phyloP scores from a whole-genome alignment of 2,888 invertebrate species.

The Watsonalla binaria region DNA sequence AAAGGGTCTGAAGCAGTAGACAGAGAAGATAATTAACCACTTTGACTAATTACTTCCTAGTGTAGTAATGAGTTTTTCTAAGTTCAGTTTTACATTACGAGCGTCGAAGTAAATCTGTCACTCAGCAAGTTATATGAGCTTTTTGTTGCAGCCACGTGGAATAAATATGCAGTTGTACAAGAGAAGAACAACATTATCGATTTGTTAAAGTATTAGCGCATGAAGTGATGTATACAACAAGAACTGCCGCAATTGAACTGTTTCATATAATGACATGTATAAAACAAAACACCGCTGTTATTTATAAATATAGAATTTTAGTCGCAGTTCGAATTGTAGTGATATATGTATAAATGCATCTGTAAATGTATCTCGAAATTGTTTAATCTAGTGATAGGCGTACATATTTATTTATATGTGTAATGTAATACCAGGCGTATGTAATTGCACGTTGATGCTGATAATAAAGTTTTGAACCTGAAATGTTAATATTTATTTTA shows the following conservation, averaged over 20 bases:
- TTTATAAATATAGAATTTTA: constrained; percentile 7
- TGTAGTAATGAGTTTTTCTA: too few relatives aligned
- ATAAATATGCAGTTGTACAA: constrained; percentile 26
- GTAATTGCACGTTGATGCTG: constrained; percentile 43
- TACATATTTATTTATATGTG: constrained; percentile 63
- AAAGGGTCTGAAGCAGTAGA: too few relatives aligned
- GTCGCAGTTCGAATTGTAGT: constrained; percentile 23
- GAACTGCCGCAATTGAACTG: constrained; percentile 6
- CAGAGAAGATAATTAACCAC: too few relatives aligned
- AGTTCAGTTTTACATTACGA: too few relatives aligned
- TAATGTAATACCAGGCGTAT: constrained; percentile 41
- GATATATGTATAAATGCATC: constrained; percentile 43
- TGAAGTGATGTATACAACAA: constrained; percentile 30
- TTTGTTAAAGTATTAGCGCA: constrained; percentile 61
- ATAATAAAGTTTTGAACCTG: constrained; percentile 44
- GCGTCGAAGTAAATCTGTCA: too few relatives aligned
- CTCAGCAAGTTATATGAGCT: background rate
- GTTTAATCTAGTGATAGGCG: constrained; percentile 53
- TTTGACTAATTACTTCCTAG: too few relatives aligned
- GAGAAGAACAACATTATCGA: constrained; percentile 25
- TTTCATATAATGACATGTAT: background rate
- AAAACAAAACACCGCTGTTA: background rate
- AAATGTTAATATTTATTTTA: constrained; percentile 9
- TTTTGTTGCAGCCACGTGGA: constrained; percentile 62
- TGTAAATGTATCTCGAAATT: constrained; percentile 56